Evolutionary conservation across 2,113 vertebrate species (phyloP).

Genomic region (Chaetodon trifascialis): DNA sequence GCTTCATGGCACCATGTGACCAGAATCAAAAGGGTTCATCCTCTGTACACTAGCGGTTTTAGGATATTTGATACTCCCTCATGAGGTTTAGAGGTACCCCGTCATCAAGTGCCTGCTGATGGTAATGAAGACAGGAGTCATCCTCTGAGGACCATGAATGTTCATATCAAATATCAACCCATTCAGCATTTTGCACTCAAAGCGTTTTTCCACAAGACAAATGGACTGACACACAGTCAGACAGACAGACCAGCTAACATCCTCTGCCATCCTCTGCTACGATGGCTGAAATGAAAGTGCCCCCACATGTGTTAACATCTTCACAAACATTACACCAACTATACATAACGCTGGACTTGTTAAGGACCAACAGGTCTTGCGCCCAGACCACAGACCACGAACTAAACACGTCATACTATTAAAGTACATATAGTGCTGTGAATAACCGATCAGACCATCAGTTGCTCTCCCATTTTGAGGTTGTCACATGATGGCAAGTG

Average conservation of each 20-base stretch:
- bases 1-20: not conserved
- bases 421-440: conserved; percentile 26
- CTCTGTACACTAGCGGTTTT: not conserved
- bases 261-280: too few species aligned
- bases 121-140: not conserved
- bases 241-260: not conserved
- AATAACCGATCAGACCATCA: conserved; percentile 38
- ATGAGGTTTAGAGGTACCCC: not conserved
- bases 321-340: conserved; percentile 14
- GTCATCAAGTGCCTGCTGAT: not conserved
- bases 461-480: conserved; percentile 50
- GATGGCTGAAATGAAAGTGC: conserved; percentile 1
- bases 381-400: conserved; percentile 50
- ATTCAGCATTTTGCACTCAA: not conserved
- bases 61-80: not conserved
- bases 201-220: not conserved
- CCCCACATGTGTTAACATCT: conserved; percentile 17
- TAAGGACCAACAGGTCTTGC: conserved; percentile 30
- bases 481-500: conserved; percentile 59
- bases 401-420: conserved; percentile 23
- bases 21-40: not conserved
- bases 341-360: conserved; percentile 20
- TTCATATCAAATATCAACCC: not conserved
- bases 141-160: not conserved
- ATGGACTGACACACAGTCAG: not conserved